A percentile compares a stretch with the other conserved stretches of the same genome.
Conservation (phyloP, 2,888 invertebrate genomes). For the Zeuzera pyrina region DNA sequence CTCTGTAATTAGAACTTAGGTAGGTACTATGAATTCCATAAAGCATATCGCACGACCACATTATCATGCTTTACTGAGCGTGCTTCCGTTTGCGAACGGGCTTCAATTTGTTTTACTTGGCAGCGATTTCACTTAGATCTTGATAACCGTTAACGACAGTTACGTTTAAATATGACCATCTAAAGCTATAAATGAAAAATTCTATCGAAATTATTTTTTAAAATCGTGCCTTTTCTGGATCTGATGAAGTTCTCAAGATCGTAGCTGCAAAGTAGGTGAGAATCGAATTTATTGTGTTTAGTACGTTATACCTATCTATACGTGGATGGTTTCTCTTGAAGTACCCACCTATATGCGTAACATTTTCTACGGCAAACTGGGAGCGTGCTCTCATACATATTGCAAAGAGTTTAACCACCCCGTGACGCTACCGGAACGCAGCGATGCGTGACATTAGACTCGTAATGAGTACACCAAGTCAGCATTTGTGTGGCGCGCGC, state of each 20-base stretch:
- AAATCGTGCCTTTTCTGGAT: neutral
- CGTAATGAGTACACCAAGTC: slow-evolving; percentile 15
- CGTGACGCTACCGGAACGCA: slow-evolving; percentile 36
- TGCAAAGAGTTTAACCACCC: slow-evolving; percentile 46
- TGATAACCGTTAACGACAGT: neutral
- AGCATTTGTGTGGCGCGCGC: slow-evolving; percentile 45
- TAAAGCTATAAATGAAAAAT: neutral
- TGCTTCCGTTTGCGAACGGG: slow-evolving; percentile 29
- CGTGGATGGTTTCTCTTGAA: too few relatives aligned
- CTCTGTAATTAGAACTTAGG: too few relatives aligned
- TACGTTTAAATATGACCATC: neutral
- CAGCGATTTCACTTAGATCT: neutral
- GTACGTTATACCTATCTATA: too few relatives aligned
- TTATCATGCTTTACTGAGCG: slow-evolving; percentile 39
- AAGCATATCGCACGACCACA: slow-evolving; percentile 40
- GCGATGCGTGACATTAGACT: slow-evolving; percentile 34
- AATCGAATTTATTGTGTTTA: too few relatives aligned
- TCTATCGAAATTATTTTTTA: neutral
- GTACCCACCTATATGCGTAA: too few relatives aligned
- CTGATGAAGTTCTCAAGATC: too few relatives aligned
- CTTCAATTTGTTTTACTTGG: neutral
- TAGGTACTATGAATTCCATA: slow-evolving; percentile 7
- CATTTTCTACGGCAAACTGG: neutral
- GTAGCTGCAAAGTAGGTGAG: too few relatives aligned
- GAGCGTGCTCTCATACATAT: neutral